These are phyloP conservation scores for Ophioninae sp. DNA, from an alignment of 2,888 invertebrate genomes.

Conservation along the genomic window DNA sequence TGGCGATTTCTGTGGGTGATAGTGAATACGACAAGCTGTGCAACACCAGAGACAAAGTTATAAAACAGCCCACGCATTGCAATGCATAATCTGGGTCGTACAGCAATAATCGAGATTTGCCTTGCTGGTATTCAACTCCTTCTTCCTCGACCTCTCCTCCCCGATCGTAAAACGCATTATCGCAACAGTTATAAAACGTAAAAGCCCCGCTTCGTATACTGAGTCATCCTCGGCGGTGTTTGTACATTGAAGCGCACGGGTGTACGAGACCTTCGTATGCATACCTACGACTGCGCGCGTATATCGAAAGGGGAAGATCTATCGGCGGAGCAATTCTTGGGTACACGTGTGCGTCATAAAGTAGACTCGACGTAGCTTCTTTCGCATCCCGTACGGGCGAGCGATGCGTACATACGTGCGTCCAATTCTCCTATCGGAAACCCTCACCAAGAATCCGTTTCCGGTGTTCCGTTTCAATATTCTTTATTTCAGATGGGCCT, in stretches of 20 bases:
- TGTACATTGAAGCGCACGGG: constrained; percentile 42
- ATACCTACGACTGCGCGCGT: not conserved
- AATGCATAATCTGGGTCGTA: constrained; percentile 46
- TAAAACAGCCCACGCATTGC: constrained; percentile 1
- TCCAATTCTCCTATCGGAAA: not conserved
- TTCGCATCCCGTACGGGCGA: not conserved
- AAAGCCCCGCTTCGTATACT: constrained; percentile 29
- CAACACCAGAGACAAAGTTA: constrained; percentile 2
- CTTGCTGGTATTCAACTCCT: constrained; percentile 33
- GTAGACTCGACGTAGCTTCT: constrained; percentile 5
- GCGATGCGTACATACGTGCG: not conserved
- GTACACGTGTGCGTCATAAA: constrained; percentile 43
- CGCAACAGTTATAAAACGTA: constrained; percentile 62
- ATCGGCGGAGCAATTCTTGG: constrained; percentile 34
- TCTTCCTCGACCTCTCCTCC: not conserved
- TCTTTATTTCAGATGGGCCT: too few species aligned
- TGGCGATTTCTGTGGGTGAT: not conserved
- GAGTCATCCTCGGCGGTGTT: constrained; percentile 52
- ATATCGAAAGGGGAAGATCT: constrained; percentile 29
- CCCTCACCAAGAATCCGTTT: not conserved
- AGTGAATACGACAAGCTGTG: not conserved
- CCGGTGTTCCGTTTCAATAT: too few species aligned
- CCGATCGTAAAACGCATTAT: constrained; percentile 66
- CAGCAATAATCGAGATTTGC: constrained; percentile 42
- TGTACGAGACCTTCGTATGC: constrained; percentile 38